These are phyloP conservation scores for Crax fasciolata DNA, from an alignment of 2,797 vertebrate species.

Conservation along the genomic window DNA sequence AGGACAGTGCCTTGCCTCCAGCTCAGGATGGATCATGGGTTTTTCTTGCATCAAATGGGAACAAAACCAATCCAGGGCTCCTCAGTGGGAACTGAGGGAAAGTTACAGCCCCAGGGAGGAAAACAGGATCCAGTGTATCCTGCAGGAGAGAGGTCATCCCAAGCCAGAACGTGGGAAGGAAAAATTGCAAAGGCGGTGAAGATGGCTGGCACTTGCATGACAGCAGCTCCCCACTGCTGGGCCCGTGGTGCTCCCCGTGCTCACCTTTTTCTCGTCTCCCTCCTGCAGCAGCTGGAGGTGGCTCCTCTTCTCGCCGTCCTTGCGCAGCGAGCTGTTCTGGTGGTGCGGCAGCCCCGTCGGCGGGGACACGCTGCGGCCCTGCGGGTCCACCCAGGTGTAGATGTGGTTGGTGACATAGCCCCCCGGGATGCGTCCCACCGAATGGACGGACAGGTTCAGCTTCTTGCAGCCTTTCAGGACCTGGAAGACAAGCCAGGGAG, in stretches of 20 bases:
- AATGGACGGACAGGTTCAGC: slow-evolving; percentile 90
- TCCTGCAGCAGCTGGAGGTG: slow-evolving; percentile 94
- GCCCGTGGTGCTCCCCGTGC: background rate
- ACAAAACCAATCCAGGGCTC: background rate
- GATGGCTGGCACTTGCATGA: accelerated
- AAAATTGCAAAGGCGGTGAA: accelerated
- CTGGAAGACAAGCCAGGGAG: slow-evolving; percentile 73
- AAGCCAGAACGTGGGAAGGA: accelerated
- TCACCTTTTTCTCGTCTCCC: slow-evolving; percentile 97
- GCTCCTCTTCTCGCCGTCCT: slow-evolving; percentile 89
- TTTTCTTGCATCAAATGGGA: background rate
- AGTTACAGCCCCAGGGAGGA: background rate
- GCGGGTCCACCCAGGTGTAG: slow-evolving; percentile 94
- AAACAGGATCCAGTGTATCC: background rate
- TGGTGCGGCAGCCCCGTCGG: slow-evolving; percentile 87
- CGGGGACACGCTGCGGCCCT: slow-evolving; percentile 88
- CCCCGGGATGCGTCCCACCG: slow-evolving; percentile 92
- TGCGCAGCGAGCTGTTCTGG: slow-evolving; percentile 85
- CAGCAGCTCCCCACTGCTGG: accelerated
- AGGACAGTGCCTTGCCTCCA: background rate
- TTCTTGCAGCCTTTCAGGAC: slow-evolving; percentile 95
- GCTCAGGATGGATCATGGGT: background rate
- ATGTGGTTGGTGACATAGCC: slow-evolving; percentile 94
- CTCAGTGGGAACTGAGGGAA: accelerated
- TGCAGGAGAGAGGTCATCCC: background rate